These are phyloP conservation scores for Trichechus manatus DNA, from an alignment of 2,113 vertebrate genomes.

Conservation along the genomic window DNA sequence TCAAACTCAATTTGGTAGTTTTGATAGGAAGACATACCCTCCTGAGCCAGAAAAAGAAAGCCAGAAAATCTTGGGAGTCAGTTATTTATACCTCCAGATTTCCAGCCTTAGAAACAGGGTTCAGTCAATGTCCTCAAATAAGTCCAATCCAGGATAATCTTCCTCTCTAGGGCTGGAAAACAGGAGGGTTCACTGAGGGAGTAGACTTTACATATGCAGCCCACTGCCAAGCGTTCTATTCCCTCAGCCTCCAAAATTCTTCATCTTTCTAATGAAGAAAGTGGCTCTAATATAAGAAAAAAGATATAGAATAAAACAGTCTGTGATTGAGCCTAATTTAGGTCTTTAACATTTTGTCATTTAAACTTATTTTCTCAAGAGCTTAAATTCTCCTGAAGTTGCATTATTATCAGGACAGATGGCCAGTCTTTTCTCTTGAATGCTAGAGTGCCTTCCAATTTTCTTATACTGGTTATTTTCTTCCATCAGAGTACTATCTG, in stretches of 20 bases:
- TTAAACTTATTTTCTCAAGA: constrained; percentile 23
- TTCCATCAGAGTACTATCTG: not conserved
- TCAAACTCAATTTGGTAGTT: not conserved
- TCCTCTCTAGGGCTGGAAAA: not conserved
- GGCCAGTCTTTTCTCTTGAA: not conserved
- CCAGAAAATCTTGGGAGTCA: not conserved
- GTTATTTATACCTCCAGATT: not conserved
- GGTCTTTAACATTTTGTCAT: not conserved
- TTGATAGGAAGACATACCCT: not conserved
- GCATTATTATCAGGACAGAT: not conserved
- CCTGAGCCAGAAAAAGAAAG: not conserved
- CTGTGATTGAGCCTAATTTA: not conserved
- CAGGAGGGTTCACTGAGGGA: not conserved
- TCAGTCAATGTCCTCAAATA: too few species aligned
- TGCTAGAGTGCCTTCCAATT: not conserved
- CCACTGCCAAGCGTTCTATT: not conserved
- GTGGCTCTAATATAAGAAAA: not conserved
- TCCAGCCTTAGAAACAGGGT: not conserved
- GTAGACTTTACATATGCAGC: not conserved
- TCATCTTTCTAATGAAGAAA: not conserved
- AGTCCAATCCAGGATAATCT: not conserved
- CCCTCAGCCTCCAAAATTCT: too few species aligned
- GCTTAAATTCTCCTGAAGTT: not conserved
- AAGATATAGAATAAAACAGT: not conserved
- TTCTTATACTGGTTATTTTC: constrained; percentile 20